Percentiles rank a stretch among this genome's conserved stretches.
Evolutionary conservation across 1,140 invertebrate species (phyloP).

Genomic region (Bombus vancouverensis): DNA sequence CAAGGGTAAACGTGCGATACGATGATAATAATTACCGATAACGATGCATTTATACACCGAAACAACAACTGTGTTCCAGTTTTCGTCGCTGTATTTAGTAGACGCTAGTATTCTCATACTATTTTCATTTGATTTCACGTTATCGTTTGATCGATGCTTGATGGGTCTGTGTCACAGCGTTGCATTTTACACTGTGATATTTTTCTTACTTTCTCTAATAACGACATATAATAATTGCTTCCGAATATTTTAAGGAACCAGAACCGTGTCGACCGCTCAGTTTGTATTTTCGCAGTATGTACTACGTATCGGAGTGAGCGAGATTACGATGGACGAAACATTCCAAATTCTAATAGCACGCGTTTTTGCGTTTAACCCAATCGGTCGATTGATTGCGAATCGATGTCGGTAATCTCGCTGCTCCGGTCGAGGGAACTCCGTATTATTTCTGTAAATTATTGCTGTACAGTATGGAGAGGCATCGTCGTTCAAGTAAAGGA

Average conservation of each 20-base stretch:
- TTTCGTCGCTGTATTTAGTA: conserved; percentile 39
- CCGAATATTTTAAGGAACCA: conserved; percentile 40
- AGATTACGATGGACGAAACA: conserved; percentile 44
- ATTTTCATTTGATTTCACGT: conserved; percentile 51
- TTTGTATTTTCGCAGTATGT: conserved; percentile 43
- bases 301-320: conserved; percentile 29
- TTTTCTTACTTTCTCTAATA: conserved; percentile 62
- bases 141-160: conserved; percentile 62
- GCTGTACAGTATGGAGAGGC: conserved; percentile 69
- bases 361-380: background rate
- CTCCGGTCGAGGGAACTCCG: conserved; percentile 54
- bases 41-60: conserved; percentile 55
- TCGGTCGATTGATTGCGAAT: conserved; percentile 15
- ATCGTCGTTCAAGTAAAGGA: conserved; percentile 64
- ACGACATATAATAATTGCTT: conserved; percentile 35
- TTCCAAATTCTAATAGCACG: conserved; percentile 39
- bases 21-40: conserved; percentile 64
- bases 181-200: conserved; percentile 79
- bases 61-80: conserved; percentile 43
- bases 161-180: conserved; percentile 76
- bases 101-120: conserved; percentile 13
- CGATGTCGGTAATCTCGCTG: conserved; percentile 58
- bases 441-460: conserved; percentile 71
- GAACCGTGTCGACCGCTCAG: conserved; percentile 48
- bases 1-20: conserved; percentile 53